Evolutionary conservation across 1,140 invertebrate species (phyloP).

Genomic region (Pygmarrhopalites habei): DNA sequence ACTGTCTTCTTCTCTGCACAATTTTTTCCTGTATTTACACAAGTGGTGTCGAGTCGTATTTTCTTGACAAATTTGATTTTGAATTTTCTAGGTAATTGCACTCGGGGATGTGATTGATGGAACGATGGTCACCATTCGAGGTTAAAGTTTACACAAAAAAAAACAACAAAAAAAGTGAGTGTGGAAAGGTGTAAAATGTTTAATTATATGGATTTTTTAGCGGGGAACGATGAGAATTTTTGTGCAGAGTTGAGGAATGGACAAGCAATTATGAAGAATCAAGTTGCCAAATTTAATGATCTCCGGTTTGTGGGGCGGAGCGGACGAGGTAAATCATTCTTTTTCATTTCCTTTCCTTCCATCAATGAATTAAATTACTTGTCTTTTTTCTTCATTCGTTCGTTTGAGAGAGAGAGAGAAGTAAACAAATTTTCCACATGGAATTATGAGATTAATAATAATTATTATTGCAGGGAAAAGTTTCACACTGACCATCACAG

Average conservation of each 20-base stretch:
- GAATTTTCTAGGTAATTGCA: slow-evolving; percentile 80
- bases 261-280: slow-evolving; percentile 91
- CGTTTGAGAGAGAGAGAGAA: no score
- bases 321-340: slow-evolving; percentile 74
- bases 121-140: slow-evolving; percentile 88
- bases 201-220: no score
- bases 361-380: no score
- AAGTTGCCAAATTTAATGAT: slow-evolving; percentile 95
- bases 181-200: no score
- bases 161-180: no score
- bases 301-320: slow-evolving; percentile 91
- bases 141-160: no score
- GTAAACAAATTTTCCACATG: no score
- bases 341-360: background rate
- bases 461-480: slow-evolving; percentile 89
- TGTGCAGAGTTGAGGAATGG: slow-evolving; percentile 88
- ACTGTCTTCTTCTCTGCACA: no score
- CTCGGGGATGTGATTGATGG: slow-evolving; percentile 89
- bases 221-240: slow-evolving; percentile 96
- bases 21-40: no score
- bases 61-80: no score
- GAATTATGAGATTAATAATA: no score
- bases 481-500: slow-evolving; percentile 79
- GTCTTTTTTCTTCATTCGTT: slow-evolving; percentile 38
- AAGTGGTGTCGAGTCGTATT: no score